These are phyloP conservation scores for Martes martes DNA, from an alignment of 2,113 vertebrate genomes.

Conservation along the genomic window DNA sequence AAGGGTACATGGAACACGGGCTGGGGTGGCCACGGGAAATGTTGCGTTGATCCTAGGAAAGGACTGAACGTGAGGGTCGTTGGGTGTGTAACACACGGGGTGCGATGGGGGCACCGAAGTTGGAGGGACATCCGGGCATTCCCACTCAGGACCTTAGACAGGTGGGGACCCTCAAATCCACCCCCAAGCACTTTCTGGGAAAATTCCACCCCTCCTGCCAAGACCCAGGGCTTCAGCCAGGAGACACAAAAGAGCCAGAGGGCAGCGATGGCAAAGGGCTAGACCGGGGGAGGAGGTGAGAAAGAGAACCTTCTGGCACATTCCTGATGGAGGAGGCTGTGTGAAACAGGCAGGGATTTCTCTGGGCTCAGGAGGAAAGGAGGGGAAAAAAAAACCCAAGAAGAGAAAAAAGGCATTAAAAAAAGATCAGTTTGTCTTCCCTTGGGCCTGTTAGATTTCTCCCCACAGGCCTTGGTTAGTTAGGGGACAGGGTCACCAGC, in stretches of 20 bases:
- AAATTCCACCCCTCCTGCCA: background rate
- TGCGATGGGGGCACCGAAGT: background rate
- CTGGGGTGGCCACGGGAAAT: background rate
- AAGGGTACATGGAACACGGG: background rate
- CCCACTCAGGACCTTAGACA: background rate
- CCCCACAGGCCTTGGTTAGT: background rate
- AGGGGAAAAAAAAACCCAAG: background rate
- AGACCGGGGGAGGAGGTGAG: constrained; percentile 50
- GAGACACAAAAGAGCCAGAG: background rate
- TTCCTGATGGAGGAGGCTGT: background rate
- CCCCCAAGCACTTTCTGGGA: background rate
- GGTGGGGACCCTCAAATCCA: background rate
- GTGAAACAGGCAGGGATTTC: constrained; percentile 10
- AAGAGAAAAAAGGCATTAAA: constrained; percentile 39
- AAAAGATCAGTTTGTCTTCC: background rate
- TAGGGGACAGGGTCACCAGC: constrained; percentile 20
- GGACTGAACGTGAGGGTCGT: background rate
- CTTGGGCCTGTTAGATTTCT: constrained; percentile 44
- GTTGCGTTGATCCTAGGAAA: background rate
- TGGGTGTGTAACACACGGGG: background rate
- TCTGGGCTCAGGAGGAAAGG: background rate
- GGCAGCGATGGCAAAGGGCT: background rate
- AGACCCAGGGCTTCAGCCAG: background rate
- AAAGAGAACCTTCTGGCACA: background rate
- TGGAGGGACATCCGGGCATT: background rate